Evolutionary conservation across 37 sponge, comb jelly and placozoan genomes (phyloP).

Genomic region (Halisarca cf. caerulea): DNA sequence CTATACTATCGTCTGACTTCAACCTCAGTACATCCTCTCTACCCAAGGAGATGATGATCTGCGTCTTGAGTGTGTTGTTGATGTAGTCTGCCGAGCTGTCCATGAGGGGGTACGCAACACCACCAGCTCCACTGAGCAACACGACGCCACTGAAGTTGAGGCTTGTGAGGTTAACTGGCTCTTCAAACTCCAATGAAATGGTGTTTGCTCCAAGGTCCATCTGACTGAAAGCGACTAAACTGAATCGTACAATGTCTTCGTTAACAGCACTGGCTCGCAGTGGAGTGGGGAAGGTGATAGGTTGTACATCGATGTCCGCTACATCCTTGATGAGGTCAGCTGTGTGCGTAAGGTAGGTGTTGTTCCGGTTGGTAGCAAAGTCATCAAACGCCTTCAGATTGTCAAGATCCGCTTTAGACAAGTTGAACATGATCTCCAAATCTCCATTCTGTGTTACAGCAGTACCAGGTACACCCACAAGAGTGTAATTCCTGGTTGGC

Average conservation of each 20-base stretch:
- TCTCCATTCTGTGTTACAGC: slow-evolving; percentile 18
- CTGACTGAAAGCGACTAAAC: slow-evolving; percentile 20
- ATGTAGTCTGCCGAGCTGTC: slow-evolving; percentile 45
- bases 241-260: slow-evolving; percentile 34
- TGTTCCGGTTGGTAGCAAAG: slow-evolving; percentile 55
- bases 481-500: slow-evolving; percentile 50
- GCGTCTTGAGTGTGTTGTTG: slow-evolving; percentile 14
- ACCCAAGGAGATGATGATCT: slow-evolving; percentile 38
- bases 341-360: slow-evolving; percentile 58
- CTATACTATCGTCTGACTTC: slow-evolving; percentile 48
- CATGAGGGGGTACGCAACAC: slow-evolving; percentile 1
- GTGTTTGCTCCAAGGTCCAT: slow-evolving; percentile 53
- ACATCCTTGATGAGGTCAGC: slow-evolving; percentile 52
- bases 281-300: slow-evolving; percentile 31
- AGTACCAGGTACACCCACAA: slow-evolving; percentile 48
- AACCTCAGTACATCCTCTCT: slow-evolving; percentile 40
- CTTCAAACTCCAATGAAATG: slow-evolving; percentile 54
- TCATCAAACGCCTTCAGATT: slow-evolving; percentile 73
- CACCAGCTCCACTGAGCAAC: neutral
- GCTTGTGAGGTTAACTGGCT: slow-evolving; percentile 79
- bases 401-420: slow-evolving; percentile 40
- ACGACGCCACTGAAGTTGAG: slow-evolving; percentile 50
- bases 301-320: slow-evolving; percentile 25
- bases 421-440: slow-evolving; percentile 39
- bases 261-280: slow-evolving; percentile 34